Evolutionary conservation across 2,797 vertebrate genomes (phyloP).

Genomic region (Danio jaintianensis): DNA sequence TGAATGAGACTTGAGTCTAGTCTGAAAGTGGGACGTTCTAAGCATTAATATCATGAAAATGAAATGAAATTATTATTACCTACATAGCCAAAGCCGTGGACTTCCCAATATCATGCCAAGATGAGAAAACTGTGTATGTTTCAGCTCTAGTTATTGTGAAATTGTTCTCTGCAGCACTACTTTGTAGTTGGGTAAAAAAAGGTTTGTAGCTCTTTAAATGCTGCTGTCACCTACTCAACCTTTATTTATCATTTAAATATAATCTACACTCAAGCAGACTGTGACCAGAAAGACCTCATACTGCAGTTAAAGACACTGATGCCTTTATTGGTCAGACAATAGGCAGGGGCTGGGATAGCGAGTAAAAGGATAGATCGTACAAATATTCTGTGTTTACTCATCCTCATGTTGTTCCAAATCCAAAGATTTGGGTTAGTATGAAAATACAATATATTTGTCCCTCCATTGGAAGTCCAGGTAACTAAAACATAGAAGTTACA

Average conservation of each 20-base stretch:
- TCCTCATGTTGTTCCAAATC: background rate
- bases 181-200: constrained; percentile 29
- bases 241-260: constrained; percentile 27
- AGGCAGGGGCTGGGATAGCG: background rate
- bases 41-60: constrained; percentile 44
- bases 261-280: constrained; percentile 7
- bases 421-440: background rate
- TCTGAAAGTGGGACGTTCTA: background rate
- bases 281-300: constrained; percentile 58
- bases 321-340: constrained; percentile 26
- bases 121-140: constrained; percentile 50
- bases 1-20: constrained; percentile 68
- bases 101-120: constrained; percentile 47
- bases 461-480: background rate
- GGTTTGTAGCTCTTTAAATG: constrained; percentile 37
- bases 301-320: constrained; percentile 56
- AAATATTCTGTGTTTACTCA: background rate
- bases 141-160: constrained; percentile 44
- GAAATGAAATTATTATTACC: constrained; percentile 25
- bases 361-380: background rate
- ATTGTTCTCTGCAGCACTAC: constrained; percentile 32
- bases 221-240: constrained; percentile 20
- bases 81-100: constrained; percentile 54
- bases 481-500: background rate
- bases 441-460: background rate